These are phyloP conservation scores for Sebastes reedi DNA, from an alignment of 2,797 vertebrate species.

Conservation along the genomic window DNA sequence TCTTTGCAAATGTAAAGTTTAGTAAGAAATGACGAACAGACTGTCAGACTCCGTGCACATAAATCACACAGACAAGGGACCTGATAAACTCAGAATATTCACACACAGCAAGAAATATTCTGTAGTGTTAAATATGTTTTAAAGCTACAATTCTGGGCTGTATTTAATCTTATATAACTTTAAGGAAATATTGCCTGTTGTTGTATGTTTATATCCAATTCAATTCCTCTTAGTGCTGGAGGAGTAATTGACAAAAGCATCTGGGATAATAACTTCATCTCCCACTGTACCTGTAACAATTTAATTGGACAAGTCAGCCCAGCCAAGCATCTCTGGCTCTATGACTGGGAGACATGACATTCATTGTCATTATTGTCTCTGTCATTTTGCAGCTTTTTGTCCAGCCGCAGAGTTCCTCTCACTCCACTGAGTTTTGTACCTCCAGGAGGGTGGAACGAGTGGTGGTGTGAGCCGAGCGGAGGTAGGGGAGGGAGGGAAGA, in stretches of 20 bases:
- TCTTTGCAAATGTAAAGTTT: constrained; percentile 54
- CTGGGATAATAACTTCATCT: constrained; percentile 83
- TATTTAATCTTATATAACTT: constrained; percentile 26
- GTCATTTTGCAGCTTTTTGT: constrained; percentile 99
- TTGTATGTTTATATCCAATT: constrained; percentile 48
- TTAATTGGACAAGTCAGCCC: constrained; percentile 98
- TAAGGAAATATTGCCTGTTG: constrained; percentile 17
- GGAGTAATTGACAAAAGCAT: constrained; percentile 84
- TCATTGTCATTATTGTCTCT: constrained; percentile 99
- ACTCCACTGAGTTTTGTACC: constrained; percentile 95
- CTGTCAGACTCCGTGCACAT: constrained; percentile 6
- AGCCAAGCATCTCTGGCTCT: constrained; percentile 92
- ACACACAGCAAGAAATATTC: not conserved
- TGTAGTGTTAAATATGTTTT: not conserved
- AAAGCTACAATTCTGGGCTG: not conserved
- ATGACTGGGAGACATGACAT: constrained; percentile 99
- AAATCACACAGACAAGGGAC: constrained; percentile 16
- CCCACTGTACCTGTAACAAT: constrained; percentile 96
- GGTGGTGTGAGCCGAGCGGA: constrained; percentile 54
- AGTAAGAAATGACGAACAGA: constrained; percentile 43
- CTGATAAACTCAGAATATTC: constrained; percentile 15
- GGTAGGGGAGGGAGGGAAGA: constrained; percentile 22
- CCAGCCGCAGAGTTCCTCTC: constrained; percentile 92
- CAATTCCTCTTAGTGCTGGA: constrained; percentile 61
- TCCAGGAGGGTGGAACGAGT: constrained; percentile 90